Base-by-base conservation (phyloP, 2,113 vertebrate genomes). In the Plecotus auritus region DNA sequence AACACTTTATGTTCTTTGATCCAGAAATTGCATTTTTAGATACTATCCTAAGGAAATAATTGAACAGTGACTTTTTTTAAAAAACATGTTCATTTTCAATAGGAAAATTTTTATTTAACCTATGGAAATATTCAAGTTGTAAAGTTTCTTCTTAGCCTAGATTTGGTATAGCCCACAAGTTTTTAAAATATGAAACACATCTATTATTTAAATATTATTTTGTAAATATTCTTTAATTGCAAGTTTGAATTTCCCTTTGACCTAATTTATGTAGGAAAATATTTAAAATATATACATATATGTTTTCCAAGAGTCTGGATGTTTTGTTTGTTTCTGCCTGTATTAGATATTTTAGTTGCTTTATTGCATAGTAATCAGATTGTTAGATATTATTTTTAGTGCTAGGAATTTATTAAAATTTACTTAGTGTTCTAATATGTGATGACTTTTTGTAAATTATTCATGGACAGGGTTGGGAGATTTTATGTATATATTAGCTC, bases 311-410 rank as follows among this genome's bases (percentile, higher is more conserved):
- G 61, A 77, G 47, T 17, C 32, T 61, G 18, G 20, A 13, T 80
- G 2, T 90, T 85, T 80, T 66, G 2, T 77, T 76, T 93, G 18
- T 88, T 74, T 85, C 47, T 93, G 49, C 32, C 30, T 54, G 23
- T 64, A 6, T 47, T 85, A 47, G 14, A 7, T 86, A 35, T 85
- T 93, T 93, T 74, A 86, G 7, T 85, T 91, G 28, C 69, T 81
- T 81, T 85, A n/a, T 90, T 93, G 9, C 30, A 56, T 85, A 37
- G 45, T 40, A 85, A 64, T 72, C 70, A 88, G 40, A 42, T 47
- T 47, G 18, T n/a, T 95, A 54, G 56, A 85, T 74, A 90, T 32
- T 89, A n/a, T 89, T 85, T 85, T 85, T 88, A 90, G 54, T 20
- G 7, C 89, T 70, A 64, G 56, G 37, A 72, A 66, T 93, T 73